phyloP scores from a whole-genome alignment of 2,888 invertebrate species.

The Macropis europaea region DNA sequence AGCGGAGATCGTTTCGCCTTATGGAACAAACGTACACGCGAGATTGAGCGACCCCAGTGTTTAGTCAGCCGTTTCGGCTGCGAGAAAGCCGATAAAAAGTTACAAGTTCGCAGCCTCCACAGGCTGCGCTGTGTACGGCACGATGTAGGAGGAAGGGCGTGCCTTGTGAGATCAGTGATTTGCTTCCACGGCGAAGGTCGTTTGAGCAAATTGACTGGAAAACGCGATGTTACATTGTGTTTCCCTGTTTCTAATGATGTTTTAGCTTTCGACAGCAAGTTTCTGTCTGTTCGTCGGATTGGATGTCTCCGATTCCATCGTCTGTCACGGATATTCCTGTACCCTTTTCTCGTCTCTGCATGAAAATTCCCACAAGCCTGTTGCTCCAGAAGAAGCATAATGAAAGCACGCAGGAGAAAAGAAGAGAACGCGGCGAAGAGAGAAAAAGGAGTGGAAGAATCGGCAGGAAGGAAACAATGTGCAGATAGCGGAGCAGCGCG shows the following conservation, averaged over 20 bases:
- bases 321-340: too few relatives aligned
- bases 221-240: too few relatives aligned
- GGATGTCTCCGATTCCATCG: too few relatives aligned
- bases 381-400: not conserved
- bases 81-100: not conserved
- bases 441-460: not conserved
- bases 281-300: too few relatives aligned
- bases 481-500: constrained; percentile 28
- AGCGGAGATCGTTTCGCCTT: too few relatives aligned
- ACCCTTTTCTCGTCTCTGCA: too few relatives aligned
- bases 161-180: constrained; percentile 6
- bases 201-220: not conserved
- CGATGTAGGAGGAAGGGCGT: not conserved
- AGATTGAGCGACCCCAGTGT: not conserved
- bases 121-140: not conserved
- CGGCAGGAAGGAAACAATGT: constrained; percentile 35
- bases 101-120: not conserved
- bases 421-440: not conserved
- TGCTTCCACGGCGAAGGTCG: constrained; percentile 10
- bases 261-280: too few relatives aligned
- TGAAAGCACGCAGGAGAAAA: not conserved
- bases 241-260: too few relatives aligned
- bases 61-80: not conserved
- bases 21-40: not conserved
- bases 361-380: too few relatives aligned